Evolutionary conservation across 2,888 invertebrate genomes (phyloP), one percentile per base, ranked within the genome.

Genomic region (Meloe dianella): DNA sequence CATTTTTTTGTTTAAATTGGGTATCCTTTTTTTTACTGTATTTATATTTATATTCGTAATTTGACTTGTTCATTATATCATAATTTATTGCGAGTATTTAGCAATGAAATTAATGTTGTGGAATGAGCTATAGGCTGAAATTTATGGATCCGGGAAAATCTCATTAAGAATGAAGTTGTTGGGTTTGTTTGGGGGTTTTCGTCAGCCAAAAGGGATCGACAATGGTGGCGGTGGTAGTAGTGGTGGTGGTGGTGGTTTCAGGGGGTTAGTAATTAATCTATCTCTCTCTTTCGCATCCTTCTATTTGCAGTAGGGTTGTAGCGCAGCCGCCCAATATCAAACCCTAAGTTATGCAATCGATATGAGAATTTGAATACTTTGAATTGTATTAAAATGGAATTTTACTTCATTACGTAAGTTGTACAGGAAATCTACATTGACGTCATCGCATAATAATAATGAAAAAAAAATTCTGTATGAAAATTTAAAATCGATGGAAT

Each of bases 101-200:
- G 83, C 82, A 83, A 83, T 83, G 83, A 83, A 84, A 83, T 84
- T 84, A 84, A 83, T 84, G 84, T 84, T 82, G 81, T 82, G 83
- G 84, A 84, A 84, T 84, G 83, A 83, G 83, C 81, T 82, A 83
- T 84, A 82, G 82, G 82, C 81, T 80, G 80, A 83, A 84, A 84
- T 84, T 84, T 84, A 84, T 84, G 83, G 84, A 84, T 83, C 83
- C 82, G 83, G 83, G 82, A 82, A 84, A 83, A 84, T 84, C 84
- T 84, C 84, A 84, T 84, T 84, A 84, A 84, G 83, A 84, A 84
- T 84, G 82, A 82, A 83, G 82, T 83, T 84, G 83, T 84, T 82
- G 82, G 82, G 82, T 82, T 82, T 81, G 65, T 65, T 68, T 66
- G 63, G 68, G 66, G 65, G 68, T 47, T 47, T 47, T 47, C 47